A percentile compares a stretch with the other conserved stretches of the same genome.
Evolutionary conservation across 2,888 invertebrate species (phyloP).

Genomic region (Agrilus cyanescens): DNA sequence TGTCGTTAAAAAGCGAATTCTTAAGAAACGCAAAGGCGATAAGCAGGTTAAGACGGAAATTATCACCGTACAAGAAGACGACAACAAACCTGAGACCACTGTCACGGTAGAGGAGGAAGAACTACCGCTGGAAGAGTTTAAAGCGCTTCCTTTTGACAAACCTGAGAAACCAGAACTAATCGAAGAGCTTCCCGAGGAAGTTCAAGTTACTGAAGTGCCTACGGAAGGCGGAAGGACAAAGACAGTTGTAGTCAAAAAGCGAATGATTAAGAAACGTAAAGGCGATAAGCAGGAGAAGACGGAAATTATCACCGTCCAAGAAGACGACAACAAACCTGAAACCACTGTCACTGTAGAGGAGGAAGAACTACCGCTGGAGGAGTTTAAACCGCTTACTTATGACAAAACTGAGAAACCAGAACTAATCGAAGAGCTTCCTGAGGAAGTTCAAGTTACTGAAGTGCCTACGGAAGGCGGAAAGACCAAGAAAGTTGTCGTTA

Average conservation of each 20-base stretch:
- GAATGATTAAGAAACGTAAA: constrained; percentile 26
- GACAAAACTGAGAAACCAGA: constrained; percentile 29
- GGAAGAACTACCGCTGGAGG: constrained; percentile 17
- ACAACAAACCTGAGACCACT: constrained; percentile 22
- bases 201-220: constrained; percentile 22
- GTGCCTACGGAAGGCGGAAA: constrained; percentile 20
- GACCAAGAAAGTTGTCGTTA: constrained; percentile 23
- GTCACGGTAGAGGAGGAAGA: constrained; percentile 21
- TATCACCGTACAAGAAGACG: constrained; percentile 24
- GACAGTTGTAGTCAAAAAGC: constrained; percentile 27
- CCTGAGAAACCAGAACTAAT: constrained; percentile 12
- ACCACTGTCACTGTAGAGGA: constrained; percentile 22
- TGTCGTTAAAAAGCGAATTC: constrained; percentile 27
- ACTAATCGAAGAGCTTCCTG: constrained; percentile 28
- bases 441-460: constrained; percentile 22
- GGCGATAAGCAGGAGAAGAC: constrained; percentile 23
- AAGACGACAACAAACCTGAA: constrained; percentile 27
- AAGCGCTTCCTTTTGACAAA: constrained; percentile 9
- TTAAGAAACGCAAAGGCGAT: constrained; percentile 30
- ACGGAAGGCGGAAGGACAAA: constrained; percentile 31
- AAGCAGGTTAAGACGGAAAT: constrained; percentile 30
- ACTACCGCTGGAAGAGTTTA: constrained; percentile 20
- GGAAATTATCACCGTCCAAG: constrained; percentile 27
- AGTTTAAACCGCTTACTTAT: constrained; percentile 21
- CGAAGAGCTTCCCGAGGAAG: constrained; percentile 26